Evolutionary conservation across 30 jellyfish, hydroid and myxozoan species (phyloP), one percentile per base, ranked within the genome.

Genomic region (Rhopilema esculentum): DNA sequence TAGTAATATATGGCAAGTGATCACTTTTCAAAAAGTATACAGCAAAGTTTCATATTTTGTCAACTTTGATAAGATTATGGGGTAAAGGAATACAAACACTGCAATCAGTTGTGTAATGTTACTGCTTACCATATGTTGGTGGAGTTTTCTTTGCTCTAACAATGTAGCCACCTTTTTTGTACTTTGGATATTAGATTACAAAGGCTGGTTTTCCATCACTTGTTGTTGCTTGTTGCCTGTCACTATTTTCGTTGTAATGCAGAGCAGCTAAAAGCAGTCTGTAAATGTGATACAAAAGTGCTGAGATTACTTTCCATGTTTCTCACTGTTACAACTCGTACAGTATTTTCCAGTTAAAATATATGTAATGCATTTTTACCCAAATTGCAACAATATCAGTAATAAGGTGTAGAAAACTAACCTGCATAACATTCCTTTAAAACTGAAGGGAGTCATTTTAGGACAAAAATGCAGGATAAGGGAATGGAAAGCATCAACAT

Each of bases 191-290:
- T 20, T 27, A 1, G 30, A 69, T 26, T 24, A 17, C 23, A 69
- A 24, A 69, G 23, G 51, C 80, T 24, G 80, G 53, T 29, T 69
- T 69, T 27, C 80, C 80, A 24, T 69, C 51, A 69, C 80, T 69
- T 23, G 48, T n/a, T 20, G 22, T 20, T 69, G 80, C 80, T 29
- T 69, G 80, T 26, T 23, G 80, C 80, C 80, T 69, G 80, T 69
- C 80, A 21, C 51, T 1, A 27, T 69, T 69, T 69, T 69, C 80
- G 30, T 69, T 69, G 20, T 21, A 69, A 69, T 63, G 72, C 26
- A 63, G 26, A 19, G 72, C 72, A 63, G 72, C 72, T 63, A 63
- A 24, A 63, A 63, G 72, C 26, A 63, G 72, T 24, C 72, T 63
- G 72, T 24, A 63, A 63, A 40, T 40, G 57, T 40, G 57, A 40